Evolutionary conservation across 2,888 invertebrate genomes (phyloP).

Genomic region (Ormyrus pomaceus): DNA sequence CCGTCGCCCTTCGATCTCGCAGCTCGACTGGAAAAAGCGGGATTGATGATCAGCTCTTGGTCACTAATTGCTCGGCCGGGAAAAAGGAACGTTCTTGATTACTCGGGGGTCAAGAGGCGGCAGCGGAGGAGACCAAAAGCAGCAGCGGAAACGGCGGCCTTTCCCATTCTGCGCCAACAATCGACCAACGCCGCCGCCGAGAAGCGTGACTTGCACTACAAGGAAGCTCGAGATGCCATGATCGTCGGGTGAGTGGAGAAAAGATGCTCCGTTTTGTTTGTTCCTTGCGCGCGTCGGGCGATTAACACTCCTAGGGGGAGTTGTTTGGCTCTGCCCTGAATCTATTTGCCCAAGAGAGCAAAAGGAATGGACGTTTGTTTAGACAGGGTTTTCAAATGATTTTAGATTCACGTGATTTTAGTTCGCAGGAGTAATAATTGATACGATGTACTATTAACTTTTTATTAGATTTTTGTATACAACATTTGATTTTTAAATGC

Average conservation of each 20-base stretch:
- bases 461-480: no score
- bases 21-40: constrained; percentile 1
- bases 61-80: constrained; percentile 38
- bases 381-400: no score
- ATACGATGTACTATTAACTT: no score
- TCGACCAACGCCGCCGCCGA: constrained; percentile 43
- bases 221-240: constrained; percentile 25
- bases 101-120: constrained; percentile 3
- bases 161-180: constrained; percentile 34
- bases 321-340: background rate
- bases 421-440: no score
- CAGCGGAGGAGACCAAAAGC: background rate
- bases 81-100: constrained; percentile 27
- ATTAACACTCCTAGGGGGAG: background rate
- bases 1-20: background rate
- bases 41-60: constrained; percentile 3
- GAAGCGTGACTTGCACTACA: constrained; percentile 36
- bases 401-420: no score
- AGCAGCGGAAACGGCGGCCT: background rate
- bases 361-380: no score
- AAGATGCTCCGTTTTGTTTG: background rate
- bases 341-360: background rate
- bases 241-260: constrained; percentile 25
- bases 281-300: background rate
- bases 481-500: background rate